Base-by-base conservation (phyloP, 2,113 vertebrate genomes). In the Xiphophorus maculatus region DNA sequence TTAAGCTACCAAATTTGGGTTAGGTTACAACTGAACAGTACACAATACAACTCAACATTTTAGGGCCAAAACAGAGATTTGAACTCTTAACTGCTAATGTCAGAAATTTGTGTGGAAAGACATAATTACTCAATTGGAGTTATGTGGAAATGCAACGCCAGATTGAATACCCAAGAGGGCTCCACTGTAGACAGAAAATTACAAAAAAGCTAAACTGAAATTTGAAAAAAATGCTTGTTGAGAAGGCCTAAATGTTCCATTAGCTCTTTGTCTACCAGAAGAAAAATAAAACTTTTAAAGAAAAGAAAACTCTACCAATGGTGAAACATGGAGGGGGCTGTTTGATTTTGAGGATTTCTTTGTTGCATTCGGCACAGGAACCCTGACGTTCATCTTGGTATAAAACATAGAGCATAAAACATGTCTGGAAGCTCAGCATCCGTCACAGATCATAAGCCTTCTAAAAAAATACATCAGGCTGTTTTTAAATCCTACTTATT, bases 1-100 rank as follows among this genome's bases (percentile, higher is more conserved):
- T 74, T 69, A 80, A 28, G 54, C 69, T 87, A 78, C 82, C 82
- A 79, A 48, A 44, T 76, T n/a, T 79, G 84, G 33, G 33, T 7
- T 9, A 35, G 33, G 7, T 35, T 40, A 44, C 27, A 63, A 44
- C 6, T 69, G 28, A 28, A n/a, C 27, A 44, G 30, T 22, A 67
- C 37, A 72, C 15, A 17, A 44, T 44, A 1, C 42, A 44, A 44
- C 22, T 25, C 7, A 22, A 54, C 51, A 54, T 19, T 8, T 54
- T 54, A 25, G 22, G 17, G 22, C 1, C 19, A 54, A 19, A 54
- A 51, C 48, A 54, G 19, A 54, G 17, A 25, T 25, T 54, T 54
- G 7, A 54, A 19, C 17, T 54, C 12, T 19, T 22, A 19, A 25
- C 51, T 22, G 9, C 25, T n/a, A n/a, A n/a, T 58, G 19, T n/a